Base-by-base conservation (phyloP, 2,888 invertebrate species). In the Metellina segmentata region DNA sequence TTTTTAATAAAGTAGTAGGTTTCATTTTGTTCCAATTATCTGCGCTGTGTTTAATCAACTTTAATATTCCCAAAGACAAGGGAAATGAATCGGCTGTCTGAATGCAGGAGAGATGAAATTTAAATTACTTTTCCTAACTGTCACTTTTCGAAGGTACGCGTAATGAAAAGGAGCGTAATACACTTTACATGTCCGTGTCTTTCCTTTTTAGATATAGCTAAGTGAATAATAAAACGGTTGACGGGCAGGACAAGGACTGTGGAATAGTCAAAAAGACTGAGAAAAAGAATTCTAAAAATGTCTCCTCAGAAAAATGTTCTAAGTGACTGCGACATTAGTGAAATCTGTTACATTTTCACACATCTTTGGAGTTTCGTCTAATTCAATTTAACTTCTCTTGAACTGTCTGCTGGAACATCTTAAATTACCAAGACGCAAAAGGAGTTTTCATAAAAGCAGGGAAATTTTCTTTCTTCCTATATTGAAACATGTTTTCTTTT, bases 11-110 rank as follows among this genome's bases (percentile, higher is more conserved):
- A 74, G 61, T 52, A 16, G 20, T 52, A 16, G n/a, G 48, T 85
- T 85, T 75, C 85, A 85, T 85, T 75, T 85, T 53, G 75, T 61
- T 74, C 61, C 53, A 85, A 85, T 85, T 85, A 75, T 74, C 52
- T 16, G 75, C 19, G 7, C 48, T 48, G 61, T 74, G 74, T 85
- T 85, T 75, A 75, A 85, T 85, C 85, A 75, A 75, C 20, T 75
- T 75, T 69, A 74, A 49, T 75, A 75, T n/a, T 20, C 34, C 16
- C 1, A 16, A 79, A 79, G 13, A 49, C 61, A 16, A 19, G 53
- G 13, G 20, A 49, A 61, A 61, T 61, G 61, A 61, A 61, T 61
- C 16, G 61, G 61, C 61, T 61, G 79, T 51, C 19, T 19, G 34
- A 34, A 34, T 34, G 78, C 16, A 19, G 9, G 9, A 52, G 8